Base-by-base conservation (phyloP, 2,888 invertebrate species). In the Cephus spinipes region DNA sequence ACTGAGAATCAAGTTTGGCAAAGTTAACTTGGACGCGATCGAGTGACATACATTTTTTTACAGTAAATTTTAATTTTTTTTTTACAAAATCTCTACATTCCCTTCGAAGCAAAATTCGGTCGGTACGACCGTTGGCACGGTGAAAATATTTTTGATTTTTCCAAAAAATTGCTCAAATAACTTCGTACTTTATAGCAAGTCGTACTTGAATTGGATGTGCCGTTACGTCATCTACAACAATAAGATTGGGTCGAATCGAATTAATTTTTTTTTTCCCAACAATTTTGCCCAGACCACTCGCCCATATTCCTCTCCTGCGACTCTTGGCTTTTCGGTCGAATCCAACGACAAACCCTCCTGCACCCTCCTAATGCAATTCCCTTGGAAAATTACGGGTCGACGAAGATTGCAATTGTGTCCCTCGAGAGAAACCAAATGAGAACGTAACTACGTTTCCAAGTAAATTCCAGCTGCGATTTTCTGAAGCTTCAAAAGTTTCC, bases 381-480 rank as follows among this genome's bases (percentile, higher is more conserved):
- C 82, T 73, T 80, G 80, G 77, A 83, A 85, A 87, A 87, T 88
- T 87, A 87, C 85, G 83, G 77, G 79, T 81, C 55, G 68, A 34
- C 79, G 76, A 77, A 74, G 78, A 81, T 68, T 77, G 74, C 77
- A 79, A 83, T 85, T 80, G 82, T 79, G 82, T 83, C 84, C 83
- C 79, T 55, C 80, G 76, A 77, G 84, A 82, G 85, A 85, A 83
- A 84, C 85, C 85, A 87, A 87, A 86, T 85, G 83, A 81, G 82
- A 80, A 79, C 79, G 83, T 87, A 88, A 88, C 87, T 85, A 85
- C 85, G 81, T 85, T 86, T 84, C 86, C 84, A 86, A 87, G 87
- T 85, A 84, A 79, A 87, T 87, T 88, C 85, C 84, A 81, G 83
- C 81, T 81, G 81, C 84, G 86, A 88, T 87, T 86, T 88, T 85